Base-by-base conservation (phyloP, 2,888 invertebrate genomes). In the Petrophora chlorosata region DNA sequence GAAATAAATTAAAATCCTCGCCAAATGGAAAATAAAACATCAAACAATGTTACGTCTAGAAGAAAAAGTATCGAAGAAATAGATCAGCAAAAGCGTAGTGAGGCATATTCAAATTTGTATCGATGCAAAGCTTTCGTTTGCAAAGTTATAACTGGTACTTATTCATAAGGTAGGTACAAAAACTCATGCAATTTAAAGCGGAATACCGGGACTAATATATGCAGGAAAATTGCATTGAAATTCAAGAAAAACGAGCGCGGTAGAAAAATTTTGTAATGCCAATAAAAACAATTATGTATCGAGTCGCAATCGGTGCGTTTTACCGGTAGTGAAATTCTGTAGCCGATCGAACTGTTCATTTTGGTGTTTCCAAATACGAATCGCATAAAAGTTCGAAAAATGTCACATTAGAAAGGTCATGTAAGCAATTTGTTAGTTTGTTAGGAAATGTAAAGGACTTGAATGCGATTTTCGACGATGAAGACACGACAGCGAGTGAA, bases 151-250 rank as follows among this genome's bases (percentile, higher is more conserved):
- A 54, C 40, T 47, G 48, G 57, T 54, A 58, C 60, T 58, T 55
- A 52, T 51, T n/a, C 41, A 44, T 42, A 53, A 53, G 44, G 45
- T 46, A 47, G 32, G 14, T 40, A 41, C 41, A 62, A 70, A 65
- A 67, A 67, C 57, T 54, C 87, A 86, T 88, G 89, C 89, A 79
- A 64, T 75, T 65, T 50, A 63, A 83, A 82, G 82, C 84, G 76
- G 75, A 76, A 67, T 69, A 69, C 69, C 58, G 69, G 79, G 76
- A 74, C 68, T 70, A 72, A 76, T 73, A 79, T 79, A 82, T 79
- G 83, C 85, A 87, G 84, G 84, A 85, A 79, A 81, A 81, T 80
- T 73, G 69, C 69, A 71, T 65, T 60, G 55, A 63, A 59, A 50
- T 60, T 55, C 61, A 67, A 65, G 65, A 62, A 63, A 65, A 67